Conservation (phyloP, 1,140 invertebrate species). For the Papilio polytes region DNA sequence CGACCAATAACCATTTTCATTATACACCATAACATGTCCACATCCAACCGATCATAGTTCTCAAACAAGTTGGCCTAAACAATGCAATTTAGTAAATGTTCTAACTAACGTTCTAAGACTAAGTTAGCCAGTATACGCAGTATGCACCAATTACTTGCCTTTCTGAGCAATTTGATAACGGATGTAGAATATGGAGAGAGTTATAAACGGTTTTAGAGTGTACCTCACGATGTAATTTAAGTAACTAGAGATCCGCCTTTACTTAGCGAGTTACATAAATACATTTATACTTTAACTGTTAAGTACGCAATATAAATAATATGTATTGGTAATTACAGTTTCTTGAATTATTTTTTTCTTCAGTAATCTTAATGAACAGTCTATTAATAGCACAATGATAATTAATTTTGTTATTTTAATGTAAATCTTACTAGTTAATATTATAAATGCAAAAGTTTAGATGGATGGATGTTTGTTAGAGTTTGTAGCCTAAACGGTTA, state of each 20-base stretch:
- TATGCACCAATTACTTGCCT: conserved; percentile 48
- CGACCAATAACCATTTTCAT: background rate
- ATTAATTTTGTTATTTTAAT: background rate
- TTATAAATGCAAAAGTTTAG: no score
- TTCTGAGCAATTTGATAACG: conserved; percentile 29
- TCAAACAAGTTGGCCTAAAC: conserved; percentile 48
- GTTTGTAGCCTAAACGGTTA: no score
- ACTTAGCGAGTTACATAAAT: no score
- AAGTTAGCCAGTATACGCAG: conserved; percentile 43
- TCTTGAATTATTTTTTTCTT: no score
- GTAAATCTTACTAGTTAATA: no score
- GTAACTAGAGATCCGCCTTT: background rate
- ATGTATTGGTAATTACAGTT: no score
- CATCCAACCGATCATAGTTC: background rate
- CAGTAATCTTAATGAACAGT: no score
- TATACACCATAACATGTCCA: background rate
- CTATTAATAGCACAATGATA: background rate
- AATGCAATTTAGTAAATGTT: conserved; percentile 55
- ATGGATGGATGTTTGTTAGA: no score
- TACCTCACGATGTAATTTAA: background rate
- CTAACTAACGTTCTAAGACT: conserved; percentile 50
- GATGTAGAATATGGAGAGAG: conserved; percentile 27
- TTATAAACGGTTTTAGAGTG: conserved; percentile 6
- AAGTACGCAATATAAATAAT: no score
- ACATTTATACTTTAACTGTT: no score